Base-by-base conservation (phyloP, 2,888 invertebrate species). In the Matsumyia berberina region DNA sequence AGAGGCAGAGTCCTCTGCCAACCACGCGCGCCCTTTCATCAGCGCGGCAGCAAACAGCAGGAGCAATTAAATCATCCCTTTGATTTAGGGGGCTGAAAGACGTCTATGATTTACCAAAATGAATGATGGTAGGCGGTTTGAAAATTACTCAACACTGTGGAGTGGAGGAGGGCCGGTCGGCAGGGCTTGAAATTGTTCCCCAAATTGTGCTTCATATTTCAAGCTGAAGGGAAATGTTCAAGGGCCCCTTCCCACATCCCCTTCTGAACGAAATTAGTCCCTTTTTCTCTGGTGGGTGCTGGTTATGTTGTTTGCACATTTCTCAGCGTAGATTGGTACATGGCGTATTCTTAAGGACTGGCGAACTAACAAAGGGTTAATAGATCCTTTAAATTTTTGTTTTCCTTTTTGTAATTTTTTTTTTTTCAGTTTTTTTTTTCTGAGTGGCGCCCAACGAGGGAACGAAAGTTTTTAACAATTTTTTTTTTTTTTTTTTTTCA, bases 1-100 rank as follows among this genome's bases (percentile, higher is more conserved):
- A 24, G 24, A 24, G 24, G 33, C 15, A 60, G n/a, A n/a, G n/a
- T 35, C 46, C 53, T 29, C 29, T 9, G 35, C n/a, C 69, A 33
- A 9, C 57, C 33, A 5, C 15, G 17, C 9, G 33, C 11, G 39
- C 15, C 29, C 19, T 70, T 58, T 58, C 57, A 70, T 70, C 58
- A 70, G 24, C n/a, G 49, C 11, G 11, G 39, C 17, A 31, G 62
- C 81, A 82, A 77, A 83, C 83, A 83, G 69, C 67, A 51, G 72
- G 83, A 78, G 73, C 83, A 83, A 83, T 83, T 83, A 83, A 79
- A 79, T 83, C 83, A 73, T 83, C 78, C 83, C 83, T 83, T 83
- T 83, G 73, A 78, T 72, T 83, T 73, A 83, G 73, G 60, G 78
- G 31, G 55, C 60, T 62, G 55, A 69, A 78, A 73, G 72, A 83